Percentiles rank a stretch among this genome's conserved stretches.
phyloP scores from a whole-genome alignment of 2,888 invertebrate genomes.

The Agonopterix subpropinquella region DNA sequence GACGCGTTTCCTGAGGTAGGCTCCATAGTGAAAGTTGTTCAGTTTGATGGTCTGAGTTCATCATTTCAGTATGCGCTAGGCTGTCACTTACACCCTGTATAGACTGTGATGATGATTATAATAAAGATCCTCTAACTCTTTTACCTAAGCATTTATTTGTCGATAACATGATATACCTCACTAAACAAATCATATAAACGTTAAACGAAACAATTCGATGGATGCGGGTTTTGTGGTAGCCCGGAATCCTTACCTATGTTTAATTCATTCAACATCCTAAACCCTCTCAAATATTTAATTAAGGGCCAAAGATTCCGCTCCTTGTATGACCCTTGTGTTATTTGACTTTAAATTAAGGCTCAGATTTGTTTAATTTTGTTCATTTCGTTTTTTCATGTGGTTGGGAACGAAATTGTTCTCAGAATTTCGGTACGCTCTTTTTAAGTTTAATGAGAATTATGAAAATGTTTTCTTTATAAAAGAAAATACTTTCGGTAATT shows the following conservation, averaged over 20 bases:
- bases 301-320: constrained; percentile 30
- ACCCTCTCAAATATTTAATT: constrained; percentile 57
- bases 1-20: too few species aligned
- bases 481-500: too few species aligned
- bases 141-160: not conserved
- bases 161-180: not conserved
- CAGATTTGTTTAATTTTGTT: constrained; percentile 17
- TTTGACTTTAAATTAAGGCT: constrained; percentile 15
- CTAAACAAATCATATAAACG: constrained; percentile 6
- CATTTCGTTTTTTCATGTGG: not conserved
- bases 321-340: constrained; percentile 16
- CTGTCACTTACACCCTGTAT: too few species aligned
- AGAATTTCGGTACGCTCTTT: too few species aligned
- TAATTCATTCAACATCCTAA: constrained; percentile 43
- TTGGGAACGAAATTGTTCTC: not conserved
- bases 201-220: constrained; percentile 12
- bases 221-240: constrained; percentile 9
- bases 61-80: too few species aligned
- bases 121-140: too few species aligned
- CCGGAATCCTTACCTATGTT: constrained; percentile 34
- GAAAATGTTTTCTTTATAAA: too few species aligned
- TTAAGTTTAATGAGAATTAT: too few species aligned
- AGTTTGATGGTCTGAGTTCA: too few species aligned
- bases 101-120: too few species aligned
- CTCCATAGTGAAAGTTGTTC: too few species aligned